These are phyloP conservation scores for Eristalinus aeneus DNA, from an alignment of 2,888 invertebrate species.

Conservation along the genomic window DNA sequence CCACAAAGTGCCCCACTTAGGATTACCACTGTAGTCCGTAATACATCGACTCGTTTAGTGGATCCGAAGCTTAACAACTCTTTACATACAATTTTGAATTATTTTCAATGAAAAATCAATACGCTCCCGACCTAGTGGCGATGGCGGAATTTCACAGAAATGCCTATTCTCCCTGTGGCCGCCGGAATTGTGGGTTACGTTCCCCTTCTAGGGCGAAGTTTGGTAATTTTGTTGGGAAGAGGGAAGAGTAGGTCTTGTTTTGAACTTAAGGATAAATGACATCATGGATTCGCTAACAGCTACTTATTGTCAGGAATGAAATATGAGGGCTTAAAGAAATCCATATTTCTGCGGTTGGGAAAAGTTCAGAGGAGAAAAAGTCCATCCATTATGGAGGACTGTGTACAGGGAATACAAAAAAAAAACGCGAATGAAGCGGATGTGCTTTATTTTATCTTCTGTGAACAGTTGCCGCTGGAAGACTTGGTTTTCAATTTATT, in stretches of 20 bases:
- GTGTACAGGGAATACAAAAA: not conserved
- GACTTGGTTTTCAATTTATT: not conserved
- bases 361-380: not conserved
- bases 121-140: not conserved
- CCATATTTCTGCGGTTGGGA: not conserved
- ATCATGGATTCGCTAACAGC: not conserved
- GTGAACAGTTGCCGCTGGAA: not conserved
- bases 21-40: not conserved
- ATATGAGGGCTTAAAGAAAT: not conserved
- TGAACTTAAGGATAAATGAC: not conserved
- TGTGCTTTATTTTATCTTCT: not conserved
- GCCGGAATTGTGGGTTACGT: not conserved
- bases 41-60: constrained; percentile 8
- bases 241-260: not conserved
- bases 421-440: not conserved
- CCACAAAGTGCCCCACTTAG: constrained; percentile 21
- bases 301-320: not conserved
- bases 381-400: not conserved
- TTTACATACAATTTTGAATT: constrained; percentile 34
- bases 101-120: constrained; percentile 13
- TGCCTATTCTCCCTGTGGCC: not conserved
- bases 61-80: constrained; percentile 10
- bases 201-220: not conserved
- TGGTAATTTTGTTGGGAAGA: not conserved
- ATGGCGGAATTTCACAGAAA: not conserved